Conservation (phyloP, 2,113 vertebrate genomes). For the Dissostichus mawsoni region DNA sequence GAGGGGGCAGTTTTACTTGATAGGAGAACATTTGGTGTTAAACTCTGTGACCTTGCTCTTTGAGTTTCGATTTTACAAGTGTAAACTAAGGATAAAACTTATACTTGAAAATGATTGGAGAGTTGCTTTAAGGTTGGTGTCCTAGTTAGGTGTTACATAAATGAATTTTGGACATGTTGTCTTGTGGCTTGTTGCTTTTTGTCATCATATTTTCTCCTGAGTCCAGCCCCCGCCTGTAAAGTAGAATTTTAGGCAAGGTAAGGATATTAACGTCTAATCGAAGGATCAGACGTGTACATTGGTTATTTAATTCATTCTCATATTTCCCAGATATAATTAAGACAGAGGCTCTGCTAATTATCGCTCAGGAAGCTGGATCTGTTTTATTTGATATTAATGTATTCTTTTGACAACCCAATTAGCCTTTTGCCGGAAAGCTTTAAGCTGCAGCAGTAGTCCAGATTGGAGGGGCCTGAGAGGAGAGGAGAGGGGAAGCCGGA, state of each 20-base stretch:
- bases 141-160: background rate
- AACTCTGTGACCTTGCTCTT: background rate
- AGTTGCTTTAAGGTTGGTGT: background rate
- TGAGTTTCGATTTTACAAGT: background rate
- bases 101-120: too few species aligned
- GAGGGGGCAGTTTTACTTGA: too few species aligned
- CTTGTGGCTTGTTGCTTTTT: background rate
- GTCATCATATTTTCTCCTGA: background rate
- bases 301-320: background rate
- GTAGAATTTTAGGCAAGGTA: background rate
- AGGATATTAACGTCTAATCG: background rate
- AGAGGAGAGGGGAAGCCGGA: background rate
- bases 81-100: too few species aligned
- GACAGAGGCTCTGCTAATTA: background rate
- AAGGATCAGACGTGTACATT: background rate
- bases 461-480: background rate
- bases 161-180: background rate
- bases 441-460: constrained; percentile 18
- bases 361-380: background rate
- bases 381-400: background rate
- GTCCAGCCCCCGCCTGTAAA: too few species aligned
- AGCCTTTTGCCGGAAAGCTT: constrained; percentile 8
- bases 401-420: background rate
- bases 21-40: too few species aligned
- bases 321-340: background rate